phyloP scores from a whole-genome alignment of 2,888 invertebrate species.

The Rhodophaea formosa region DNA sequence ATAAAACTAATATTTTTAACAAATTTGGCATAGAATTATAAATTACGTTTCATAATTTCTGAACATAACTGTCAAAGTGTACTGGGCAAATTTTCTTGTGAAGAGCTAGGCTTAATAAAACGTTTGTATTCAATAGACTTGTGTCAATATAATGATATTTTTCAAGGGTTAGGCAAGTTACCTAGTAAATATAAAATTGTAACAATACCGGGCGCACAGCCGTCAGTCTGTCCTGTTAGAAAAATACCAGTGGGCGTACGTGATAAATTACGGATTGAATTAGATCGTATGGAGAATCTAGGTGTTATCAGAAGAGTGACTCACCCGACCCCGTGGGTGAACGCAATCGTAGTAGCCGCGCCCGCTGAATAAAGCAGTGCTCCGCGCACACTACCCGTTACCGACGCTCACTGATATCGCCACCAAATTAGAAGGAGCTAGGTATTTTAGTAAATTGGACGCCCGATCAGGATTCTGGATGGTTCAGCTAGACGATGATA shows the following conservation, averaged over 20 bases:
- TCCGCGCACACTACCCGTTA: no score
- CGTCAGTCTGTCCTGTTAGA: background rate
- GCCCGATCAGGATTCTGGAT: no score
- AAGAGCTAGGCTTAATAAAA: background rate
- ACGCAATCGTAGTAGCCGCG: background rate
- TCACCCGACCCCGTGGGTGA: background rate
- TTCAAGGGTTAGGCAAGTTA: background rate
- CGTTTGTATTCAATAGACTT: background rate
- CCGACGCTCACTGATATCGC: no score
- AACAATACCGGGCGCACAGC: background rate
- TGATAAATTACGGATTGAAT: background rate
- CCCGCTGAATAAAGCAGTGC: no score
- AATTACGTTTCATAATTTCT: background rate
- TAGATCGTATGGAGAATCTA: background rate
- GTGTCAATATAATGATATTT: background rate
- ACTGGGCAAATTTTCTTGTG: background rate
- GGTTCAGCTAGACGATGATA: no score
- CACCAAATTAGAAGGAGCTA: no score
- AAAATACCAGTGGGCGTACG: slow-evolving; percentile 1
- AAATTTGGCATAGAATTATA: no score
- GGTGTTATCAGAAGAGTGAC: background rate
- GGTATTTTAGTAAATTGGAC: no score
- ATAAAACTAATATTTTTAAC: no score
- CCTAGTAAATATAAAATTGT: background rate
- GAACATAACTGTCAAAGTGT: slow-evolving; percentile 4